These are phyloP conservation scores for Pachydiplax longipennis DNA, from an alignment of 2,888 invertebrate genomes.

Conservation along the genomic window DNA sequence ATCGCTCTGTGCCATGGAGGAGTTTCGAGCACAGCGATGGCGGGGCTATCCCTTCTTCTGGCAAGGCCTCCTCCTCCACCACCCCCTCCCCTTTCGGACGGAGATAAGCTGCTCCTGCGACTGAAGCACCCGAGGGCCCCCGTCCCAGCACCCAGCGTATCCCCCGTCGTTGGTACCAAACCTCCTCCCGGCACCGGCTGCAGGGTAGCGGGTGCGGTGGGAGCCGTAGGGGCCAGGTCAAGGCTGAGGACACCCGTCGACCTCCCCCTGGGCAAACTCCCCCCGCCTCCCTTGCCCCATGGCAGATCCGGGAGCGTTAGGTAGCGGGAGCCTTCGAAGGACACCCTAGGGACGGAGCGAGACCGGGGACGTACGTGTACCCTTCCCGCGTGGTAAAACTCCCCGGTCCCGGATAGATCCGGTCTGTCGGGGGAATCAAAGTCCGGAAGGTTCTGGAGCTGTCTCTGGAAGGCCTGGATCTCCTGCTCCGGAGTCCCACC, in stretches of 20 bases:
- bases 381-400: conserved; percentile 52
- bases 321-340: conserved; percentile 58
- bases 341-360: conserved; percentile 61
- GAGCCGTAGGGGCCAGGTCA: conserved; percentile 51
- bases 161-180: conserved; percentile 51
- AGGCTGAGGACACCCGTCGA: conserved; percentile 55
- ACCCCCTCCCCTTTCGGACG: conserved; percentile 55
- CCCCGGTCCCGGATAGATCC: conserved; percentile 52
- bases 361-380: conserved; percentile 59
- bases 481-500: conserved; percentile 60
- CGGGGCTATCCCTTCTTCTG: conserved; percentile 57
- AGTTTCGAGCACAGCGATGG: conserved; percentile 57
- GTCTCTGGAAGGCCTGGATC: conserved; percentile 65
- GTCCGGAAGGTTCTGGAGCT: conserved; percentile 66
- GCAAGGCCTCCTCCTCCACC: neutral
- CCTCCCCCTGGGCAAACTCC: conserved; percentile 54
- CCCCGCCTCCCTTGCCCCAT: conserved; percentile 51
- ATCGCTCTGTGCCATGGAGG: conserved; percentile 59
- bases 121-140: conserved; percentile 53
- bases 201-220: conserved; percentile 26
- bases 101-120: conserved; percentile 57
- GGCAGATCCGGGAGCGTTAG: conserved; percentile 56
- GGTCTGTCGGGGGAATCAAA: conserved; percentile 59
- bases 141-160: conserved; percentile 46
- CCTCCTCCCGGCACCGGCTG: conserved; percentile 47